phyloP scores from a whole-genome alignment of 2,797 vertebrate genomes.

The Melanotaenia boesemani region DNA sequence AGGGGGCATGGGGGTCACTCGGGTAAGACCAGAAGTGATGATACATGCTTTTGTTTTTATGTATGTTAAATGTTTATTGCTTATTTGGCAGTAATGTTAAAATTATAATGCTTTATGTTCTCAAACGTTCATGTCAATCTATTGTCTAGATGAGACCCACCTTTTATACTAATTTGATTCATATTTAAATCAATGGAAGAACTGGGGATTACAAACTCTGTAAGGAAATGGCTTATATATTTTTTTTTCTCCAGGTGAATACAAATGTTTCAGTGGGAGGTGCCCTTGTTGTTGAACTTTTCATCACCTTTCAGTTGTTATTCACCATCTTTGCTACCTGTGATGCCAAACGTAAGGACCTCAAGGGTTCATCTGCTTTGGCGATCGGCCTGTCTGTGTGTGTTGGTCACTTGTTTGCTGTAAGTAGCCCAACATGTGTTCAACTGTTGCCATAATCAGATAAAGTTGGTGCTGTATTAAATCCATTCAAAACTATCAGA shows the following conservation, averaged over 20 bases:
- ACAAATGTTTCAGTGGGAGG: constrained; percentile 86
- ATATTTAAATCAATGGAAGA: too few species aligned
- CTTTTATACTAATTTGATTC: background rate
- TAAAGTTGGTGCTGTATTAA: background rate
- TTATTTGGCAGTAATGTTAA: background rate
- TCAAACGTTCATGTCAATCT: background rate
- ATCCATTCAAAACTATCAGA: too few species aligned
- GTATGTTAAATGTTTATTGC: background rate
- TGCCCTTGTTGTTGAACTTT: constrained; percentile 91
- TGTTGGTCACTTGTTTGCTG: constrained; percentile 95
- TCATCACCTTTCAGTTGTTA: constrained; percentile 95
- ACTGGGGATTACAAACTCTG: too few species aligned
- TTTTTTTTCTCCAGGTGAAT: constrained; percentile 84
- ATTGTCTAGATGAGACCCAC: too few species aligned
- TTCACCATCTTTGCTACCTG: constrained; percentile 97
- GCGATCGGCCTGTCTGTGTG: constrained; percentile 94
- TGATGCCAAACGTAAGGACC: constrained; percentile 91
- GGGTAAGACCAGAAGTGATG: constrained; percentile 76
- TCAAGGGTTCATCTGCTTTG: constrained; percentile 89
- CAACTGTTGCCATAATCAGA: background rate
- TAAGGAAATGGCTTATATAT: background rate
- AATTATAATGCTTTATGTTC: background rate
- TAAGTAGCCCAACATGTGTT: constrained; percentile 79
- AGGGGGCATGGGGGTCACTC: constrained; percentile 88
- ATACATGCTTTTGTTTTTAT: background rate